Conservation (phyloP, 2,888 invertebrate genomes). For the Litoditis marina region DNA sequence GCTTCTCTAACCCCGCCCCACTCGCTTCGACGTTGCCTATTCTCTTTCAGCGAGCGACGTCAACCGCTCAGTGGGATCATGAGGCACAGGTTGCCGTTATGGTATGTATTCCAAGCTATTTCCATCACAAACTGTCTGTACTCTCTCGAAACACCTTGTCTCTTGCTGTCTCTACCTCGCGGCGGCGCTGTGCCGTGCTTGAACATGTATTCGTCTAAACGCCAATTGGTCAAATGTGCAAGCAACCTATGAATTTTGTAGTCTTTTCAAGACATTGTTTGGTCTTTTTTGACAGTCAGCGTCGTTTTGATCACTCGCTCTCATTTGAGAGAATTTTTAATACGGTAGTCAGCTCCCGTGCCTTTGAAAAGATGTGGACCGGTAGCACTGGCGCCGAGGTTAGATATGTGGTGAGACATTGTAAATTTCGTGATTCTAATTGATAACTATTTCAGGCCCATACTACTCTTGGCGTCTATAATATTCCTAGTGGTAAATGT, state of each 20-base stretch:
- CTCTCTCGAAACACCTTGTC: background rate
- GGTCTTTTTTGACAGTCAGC: too few relatives aligned
- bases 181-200: too few relatives aligned
- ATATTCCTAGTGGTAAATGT: slow-evolving; percentile 27
- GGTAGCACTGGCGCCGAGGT: too few relatives aligned
- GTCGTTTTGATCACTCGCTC: background rate
- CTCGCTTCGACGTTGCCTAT: background rate
- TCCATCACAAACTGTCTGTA: background rate
- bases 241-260: too few relatives aligned
- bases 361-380: too few relatives aligned
- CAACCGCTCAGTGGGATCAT: too few relatives aligned
- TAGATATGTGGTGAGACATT: too few relatives aligned
- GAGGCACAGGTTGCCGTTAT: slow-evolving; percentile 16
- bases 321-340: background rate
- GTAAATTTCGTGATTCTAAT: background rate
- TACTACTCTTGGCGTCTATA: slow-evolving; percentile 33
- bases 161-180: too few relatives aligned
- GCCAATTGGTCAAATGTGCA: too few relatives aligned
- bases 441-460: slow-evolving; percentile 25
- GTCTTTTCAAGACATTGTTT: too few relatives aligned
- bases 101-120: slow-evolving; percentile 4
- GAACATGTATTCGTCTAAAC: too few relatives aligned
- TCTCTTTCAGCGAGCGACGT: background rate
- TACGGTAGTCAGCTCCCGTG: too few relatives aligned
- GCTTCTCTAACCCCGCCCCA: background rate